Base-by-base conservation (phyloP, 2,797 vertebrate species). In the Cryptoprocta ferox region DNA sequence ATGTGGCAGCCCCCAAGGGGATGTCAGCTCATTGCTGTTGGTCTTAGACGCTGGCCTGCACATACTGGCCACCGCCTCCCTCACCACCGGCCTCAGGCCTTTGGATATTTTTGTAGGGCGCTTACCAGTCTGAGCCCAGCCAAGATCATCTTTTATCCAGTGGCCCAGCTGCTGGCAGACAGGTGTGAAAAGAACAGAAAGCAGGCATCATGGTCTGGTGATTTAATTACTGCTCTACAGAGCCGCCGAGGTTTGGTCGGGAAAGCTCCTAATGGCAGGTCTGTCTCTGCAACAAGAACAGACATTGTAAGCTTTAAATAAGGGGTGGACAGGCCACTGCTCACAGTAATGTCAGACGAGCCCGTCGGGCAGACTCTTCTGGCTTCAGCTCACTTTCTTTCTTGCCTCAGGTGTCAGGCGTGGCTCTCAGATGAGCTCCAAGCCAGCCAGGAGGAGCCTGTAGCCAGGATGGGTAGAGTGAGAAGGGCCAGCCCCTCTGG, bases 201-300 rank as follows among this genome's bases (percentile, higher is more conserved):
- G 90, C 90, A 92, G 76, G 66, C 91, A n/a, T n/a, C 71, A 14
- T 0, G 15, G 66, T 71, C 76, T 75, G 24, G 81, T 95, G 92
- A 70, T 92, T 97, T 96, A 97, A 96, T 97, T 73, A 89, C 21
- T 83, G 84, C 86, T 86, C 73, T 79, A 24, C 19, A 30, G 92
- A 94, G 94, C 30, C 3, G 61, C 78, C 7, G 13, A 50, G 37
- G 21, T 32, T 89, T 42, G 83, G 83, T 84, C 89, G 93, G 91
- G 82, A 80, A 80, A 0, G 30, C 76, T 93, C 76, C 48, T 96
- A 89, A 95, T 85, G 50, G 91, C 53, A 87, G 79, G 71, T 56
- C 63, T 97, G 48, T 91, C 80, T 71, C 66, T 21, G 80, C 70
- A 95, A 82, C 42, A 65, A 85, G 94, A 88, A 53, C 87, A 95